Base-by-base conservation (phyloP, 2,888 invertebrate genomes). In the Sicus ferrugineus region DNA sequence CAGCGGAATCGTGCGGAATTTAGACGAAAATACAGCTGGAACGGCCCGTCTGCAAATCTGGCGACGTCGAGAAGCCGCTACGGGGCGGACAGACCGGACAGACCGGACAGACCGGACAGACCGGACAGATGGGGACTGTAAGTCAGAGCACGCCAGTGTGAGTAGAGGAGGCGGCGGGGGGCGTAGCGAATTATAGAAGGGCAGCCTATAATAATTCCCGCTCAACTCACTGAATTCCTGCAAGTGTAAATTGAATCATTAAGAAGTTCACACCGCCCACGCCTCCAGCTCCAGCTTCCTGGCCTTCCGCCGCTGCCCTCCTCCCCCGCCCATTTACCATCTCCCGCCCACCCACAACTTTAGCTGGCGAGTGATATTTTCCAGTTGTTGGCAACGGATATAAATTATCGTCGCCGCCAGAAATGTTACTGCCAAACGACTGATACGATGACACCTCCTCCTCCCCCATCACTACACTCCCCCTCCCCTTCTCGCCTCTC, bases 321-420 rank as follows among this genome's bases (percentile, higher is more conserved):
- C n/a, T n/a, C n/a, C n/a, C n/a, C n/a, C n/a, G n/a, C n/a, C n/a
- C n/a, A n/a, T n/a, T n/a, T n/a, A n/a, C n/a, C n/a, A n/a, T n/a
- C n/a, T n/a, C n/a, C n/a, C n/a, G n/a, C n/a, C n/a, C n/a, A n/a
- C n/a, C n/a, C n/a, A n/a, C n/a, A n/a, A n/a, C n/a, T n/a, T n/a
- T n/a, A n/a, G n/a, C n/a, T n/a, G n/a, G n/a, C n/a, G n/a, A n/a
- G n/a, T n/a, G n/a, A n/a, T n/a, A n/a, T n/a, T n/a, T n/a, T n/a
- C n/a, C n/a, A n/a, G n/a, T n/a, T n/a, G n/a, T n/a, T 26, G 52
- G 56, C 23, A 23, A 28, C 56, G 56, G 56, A 56, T 56, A 30
- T 26, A 14, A 56, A 28, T 56, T n/a, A 28, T n/a, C 56, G 23
- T n/a, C 14, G 56, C n/a, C n/a, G 30, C 56, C 56, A 28, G 56